These are phyloP conservation scores for Apaloderma vittatum DNA, from an alignment of 2,113 vertebrate species.

Conservation along the genomic window DNA sequence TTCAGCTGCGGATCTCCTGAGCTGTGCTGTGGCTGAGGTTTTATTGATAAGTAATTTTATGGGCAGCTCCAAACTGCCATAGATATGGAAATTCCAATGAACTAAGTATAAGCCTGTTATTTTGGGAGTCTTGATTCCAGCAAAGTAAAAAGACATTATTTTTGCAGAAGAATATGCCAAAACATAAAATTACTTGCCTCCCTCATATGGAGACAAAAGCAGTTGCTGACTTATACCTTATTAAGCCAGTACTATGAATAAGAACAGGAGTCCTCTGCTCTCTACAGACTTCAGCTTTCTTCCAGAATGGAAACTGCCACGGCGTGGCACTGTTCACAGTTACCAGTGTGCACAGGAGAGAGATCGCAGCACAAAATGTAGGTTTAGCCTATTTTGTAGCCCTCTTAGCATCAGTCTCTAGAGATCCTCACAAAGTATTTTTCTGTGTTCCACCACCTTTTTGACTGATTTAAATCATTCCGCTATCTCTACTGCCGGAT, in stretches of 20 bases:
- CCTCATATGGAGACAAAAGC: neutral
- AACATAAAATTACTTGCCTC: neutral
- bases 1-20: neutral
- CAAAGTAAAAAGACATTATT: neutral
- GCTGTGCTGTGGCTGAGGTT: neutral
- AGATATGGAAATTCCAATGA: neutral
- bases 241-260: neutral
- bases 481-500: neutral
- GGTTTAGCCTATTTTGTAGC: neutral
- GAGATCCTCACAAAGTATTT: neutral
- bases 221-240: neutral
- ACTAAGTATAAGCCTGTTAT: neutral
- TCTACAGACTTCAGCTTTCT: neutral
- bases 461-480: neutral
- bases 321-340: conserved; percentile 4
- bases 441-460: neutral
- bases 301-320: neutral
- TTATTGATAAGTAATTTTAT: neutral
- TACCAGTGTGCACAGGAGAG: neutral
- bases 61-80: neutral
- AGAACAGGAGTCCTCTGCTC: neutral
- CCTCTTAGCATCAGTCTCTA: neutral
- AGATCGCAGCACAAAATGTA: neutral
- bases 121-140: neutral
- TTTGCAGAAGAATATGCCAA: neutral